phyloP scores from a whole-genome alignment of 2,888 invertebrate species.

The Hymenopus coronatus region DNA sequence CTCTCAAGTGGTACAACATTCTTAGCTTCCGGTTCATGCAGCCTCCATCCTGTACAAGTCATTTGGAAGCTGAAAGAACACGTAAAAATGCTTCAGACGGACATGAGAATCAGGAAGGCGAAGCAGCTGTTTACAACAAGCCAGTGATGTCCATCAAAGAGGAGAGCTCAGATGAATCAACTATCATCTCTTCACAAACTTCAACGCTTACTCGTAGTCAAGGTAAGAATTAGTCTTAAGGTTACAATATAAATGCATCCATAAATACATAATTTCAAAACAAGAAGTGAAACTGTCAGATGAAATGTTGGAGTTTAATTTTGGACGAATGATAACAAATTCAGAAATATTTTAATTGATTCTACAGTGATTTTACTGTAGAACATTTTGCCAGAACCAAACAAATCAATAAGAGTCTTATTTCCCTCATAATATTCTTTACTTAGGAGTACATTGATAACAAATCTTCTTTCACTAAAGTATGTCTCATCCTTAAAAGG shows the following conservation, averaged over 20 bases:
- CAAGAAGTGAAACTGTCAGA: no score
- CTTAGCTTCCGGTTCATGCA: constrained; percentile 79
- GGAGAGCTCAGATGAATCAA: constrained; percentile 95
- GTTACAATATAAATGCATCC: background rate
- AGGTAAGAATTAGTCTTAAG: constrained; percentile 45
- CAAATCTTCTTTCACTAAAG: no score
- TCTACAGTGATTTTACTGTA: no score
- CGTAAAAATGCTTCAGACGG: background rate
- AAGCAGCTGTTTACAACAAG: constrained; percentile 48
- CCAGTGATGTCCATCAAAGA: constrained; percentile 58
- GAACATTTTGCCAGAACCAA: no score
- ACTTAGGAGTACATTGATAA: no score
- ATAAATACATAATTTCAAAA: background rate
- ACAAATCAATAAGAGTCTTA: no score
- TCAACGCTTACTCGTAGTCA: constrained; percentile 92
- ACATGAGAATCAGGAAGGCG: constrained; percentile 54
- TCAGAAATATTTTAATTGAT: no score
- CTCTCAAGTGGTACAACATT: constrained; percentile 93
- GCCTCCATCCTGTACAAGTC: constrained; percentile 40
- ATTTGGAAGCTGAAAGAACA: constrained; percentile 13
- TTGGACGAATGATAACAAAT: no score
- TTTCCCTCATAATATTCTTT: no score
- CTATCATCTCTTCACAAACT: constrained; percentile 94
- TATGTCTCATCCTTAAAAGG: no score
- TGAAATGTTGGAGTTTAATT: no score